Conservation (phyloP, 2,113 vertebrate genomes). For the Struthidea cinerea region DNA sequence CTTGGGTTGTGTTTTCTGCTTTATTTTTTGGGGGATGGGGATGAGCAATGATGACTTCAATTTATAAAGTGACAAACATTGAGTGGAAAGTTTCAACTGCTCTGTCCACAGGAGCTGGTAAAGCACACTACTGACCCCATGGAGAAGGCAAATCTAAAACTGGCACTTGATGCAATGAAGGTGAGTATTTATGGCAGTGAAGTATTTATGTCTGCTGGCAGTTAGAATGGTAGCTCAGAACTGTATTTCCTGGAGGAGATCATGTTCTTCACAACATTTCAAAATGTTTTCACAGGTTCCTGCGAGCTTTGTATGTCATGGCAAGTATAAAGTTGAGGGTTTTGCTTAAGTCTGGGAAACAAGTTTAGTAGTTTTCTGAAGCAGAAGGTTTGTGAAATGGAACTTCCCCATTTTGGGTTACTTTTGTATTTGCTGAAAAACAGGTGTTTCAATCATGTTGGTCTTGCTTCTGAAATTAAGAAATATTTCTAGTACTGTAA, state of each 20-base stretch:
- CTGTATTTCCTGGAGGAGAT: not conserved
- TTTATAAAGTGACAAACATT: not conserved
- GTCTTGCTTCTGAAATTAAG: not conserved
- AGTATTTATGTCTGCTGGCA: not conserved
- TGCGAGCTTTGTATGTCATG: not conserved
- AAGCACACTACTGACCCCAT: slow-evolving; percentile 87
- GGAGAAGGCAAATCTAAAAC: slow-evolving; percentile 88
- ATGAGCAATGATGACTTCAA: not conserved
- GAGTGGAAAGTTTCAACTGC: not conserved
- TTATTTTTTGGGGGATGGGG: not conserved
- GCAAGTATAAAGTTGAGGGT: not conserved
- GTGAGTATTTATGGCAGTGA: slow-evolving; percentile 55
- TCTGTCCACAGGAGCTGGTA: slow-evolving; percentile 83
- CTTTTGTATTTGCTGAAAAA: not conserved
- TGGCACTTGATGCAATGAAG: slow-evolving; percentile 96
- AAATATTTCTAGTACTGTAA: not conserved
- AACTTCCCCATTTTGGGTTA: not conserved
- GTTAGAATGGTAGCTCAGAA: not conserved
- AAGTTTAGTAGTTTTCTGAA: not conserved
- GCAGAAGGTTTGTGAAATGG: not conserved
- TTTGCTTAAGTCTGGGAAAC: not conserved
- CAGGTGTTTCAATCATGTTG: not conserved
- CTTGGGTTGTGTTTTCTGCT: not conserved
- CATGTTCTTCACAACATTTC: not conserved
- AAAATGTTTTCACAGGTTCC: not conserved